Conservation (phyloP, 1,140 invertebrate genomes). For the Drosophila suzukii region DNA sequence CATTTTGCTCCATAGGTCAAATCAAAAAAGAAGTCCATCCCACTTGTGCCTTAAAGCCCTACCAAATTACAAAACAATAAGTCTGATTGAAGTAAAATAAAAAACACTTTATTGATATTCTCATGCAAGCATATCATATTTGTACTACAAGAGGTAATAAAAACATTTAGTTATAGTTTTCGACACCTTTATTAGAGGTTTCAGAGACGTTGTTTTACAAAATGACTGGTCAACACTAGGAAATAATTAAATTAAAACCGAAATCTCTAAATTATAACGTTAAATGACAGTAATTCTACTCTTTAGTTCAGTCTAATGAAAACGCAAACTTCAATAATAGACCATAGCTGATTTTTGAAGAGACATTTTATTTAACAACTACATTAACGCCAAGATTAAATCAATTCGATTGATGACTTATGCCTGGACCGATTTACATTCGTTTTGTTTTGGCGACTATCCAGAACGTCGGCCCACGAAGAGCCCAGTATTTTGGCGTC, state of each 20-base stretch:
- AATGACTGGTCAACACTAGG: slow-evolving; percentile 33
- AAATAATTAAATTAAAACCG: slow-evolving; percentile 19
- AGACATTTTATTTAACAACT: slow-evolving; percentile 38
- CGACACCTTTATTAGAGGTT: slow-evolving; percentile 30
- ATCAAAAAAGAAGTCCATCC: too few species aligned
- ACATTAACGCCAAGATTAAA: slow-evolving; percentile 35
- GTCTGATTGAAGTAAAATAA: not conserved
- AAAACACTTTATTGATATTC: slow-evolving; percentile 9
- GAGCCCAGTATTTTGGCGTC: not conserved
- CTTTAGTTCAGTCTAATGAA: slow-evolving; percentile 42
- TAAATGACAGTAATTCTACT: slow-evolving; percentile 25
- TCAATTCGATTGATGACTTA: slow-evolving; percentile 20
- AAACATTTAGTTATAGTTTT: slow-evolving; percentile 14
- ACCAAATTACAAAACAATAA: not conserved
- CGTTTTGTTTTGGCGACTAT: not conserved
- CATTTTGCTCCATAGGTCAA: too few species aligned
- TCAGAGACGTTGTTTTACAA: slow-evolving; percentile 36
- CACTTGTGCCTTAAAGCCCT: not conserved
- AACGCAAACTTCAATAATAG: slow-evolving; percentile 36
- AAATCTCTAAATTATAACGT: slow-evolving; percentile 22
- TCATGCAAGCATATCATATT: not conserved
- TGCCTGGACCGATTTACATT: slow-evolving; percentile 3
- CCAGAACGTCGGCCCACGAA: not conserved
- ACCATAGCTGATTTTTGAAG: slow-evolving; percentile 18
- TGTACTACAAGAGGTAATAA: slow-evolving; percentile 4